Evolutionary conservation across 2,888 invertebrate genomes (phyloP).

Genomic region (Callimorpha dominula): DNA sequence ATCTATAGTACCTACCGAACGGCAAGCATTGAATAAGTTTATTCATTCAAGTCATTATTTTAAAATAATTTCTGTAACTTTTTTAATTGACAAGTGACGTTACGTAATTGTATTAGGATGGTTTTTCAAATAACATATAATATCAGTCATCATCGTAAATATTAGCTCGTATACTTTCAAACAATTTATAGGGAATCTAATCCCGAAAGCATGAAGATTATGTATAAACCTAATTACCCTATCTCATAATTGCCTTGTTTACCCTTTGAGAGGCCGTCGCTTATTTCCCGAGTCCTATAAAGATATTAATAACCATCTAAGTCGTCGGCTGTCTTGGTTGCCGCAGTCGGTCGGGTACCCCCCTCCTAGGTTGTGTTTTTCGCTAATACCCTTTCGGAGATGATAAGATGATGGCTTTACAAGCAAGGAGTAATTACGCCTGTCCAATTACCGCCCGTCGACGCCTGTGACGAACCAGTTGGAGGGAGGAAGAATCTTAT

Average conservation of each 20-base stretch:
- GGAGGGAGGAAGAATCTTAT: constrained; percentile 63
- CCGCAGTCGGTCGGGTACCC: constrained; percentile 65
- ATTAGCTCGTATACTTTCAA: constrained; percentile 24
- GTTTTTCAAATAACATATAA: not conserved
- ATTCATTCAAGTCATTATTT: no score
- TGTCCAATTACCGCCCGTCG: constrained; percentile 78
- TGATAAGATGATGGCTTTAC: constrained; percentile 85
- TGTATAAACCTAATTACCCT: constrained; percentile 82
- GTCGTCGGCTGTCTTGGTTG: constrained; percentile 75
- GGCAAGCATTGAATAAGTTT: no score
- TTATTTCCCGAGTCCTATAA: constrained; percentile 79
- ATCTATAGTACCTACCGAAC: no score
- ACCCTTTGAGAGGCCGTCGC: constrained; percentile 82
- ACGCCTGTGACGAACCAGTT: constrained; percentile 41
- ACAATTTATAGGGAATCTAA: constrained; percentile 52
- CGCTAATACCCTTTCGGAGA: constrained; percentile 82
- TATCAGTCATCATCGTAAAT: not conserved
- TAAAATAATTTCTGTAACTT: no score
- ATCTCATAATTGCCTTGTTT: constrained; percentile 84
- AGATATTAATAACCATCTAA: constrained; percentile 85
- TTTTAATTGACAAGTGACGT: no score
- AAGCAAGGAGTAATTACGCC: constrained; percentile 84
- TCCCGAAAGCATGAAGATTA: constrained; percentile 73
- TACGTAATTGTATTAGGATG: not conserved
- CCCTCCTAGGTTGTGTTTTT: constrained; percentile 75